A percentile compares a stretch with the other conserved stretches of the same genome.
phyloP scores from a whole-genome alignment of 2,113 vertebrate genomes.

The Rhineura floridana region DNA sequence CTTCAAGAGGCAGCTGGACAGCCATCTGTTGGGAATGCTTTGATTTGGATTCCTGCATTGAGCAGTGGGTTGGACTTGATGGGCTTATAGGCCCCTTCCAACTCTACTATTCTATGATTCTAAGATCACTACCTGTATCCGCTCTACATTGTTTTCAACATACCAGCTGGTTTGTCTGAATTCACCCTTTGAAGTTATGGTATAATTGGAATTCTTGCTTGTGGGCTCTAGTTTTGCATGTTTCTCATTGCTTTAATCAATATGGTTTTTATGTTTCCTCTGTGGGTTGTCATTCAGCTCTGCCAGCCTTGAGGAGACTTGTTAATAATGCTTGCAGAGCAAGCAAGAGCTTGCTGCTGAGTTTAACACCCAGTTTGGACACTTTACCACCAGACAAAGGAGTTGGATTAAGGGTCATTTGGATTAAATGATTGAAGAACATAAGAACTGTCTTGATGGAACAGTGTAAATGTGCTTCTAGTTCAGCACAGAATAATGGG shows the following conservation, averaged over 20 bases:
- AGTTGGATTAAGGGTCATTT: not conserved
- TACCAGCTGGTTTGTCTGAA: not conserved
- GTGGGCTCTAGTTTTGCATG: not conserved
- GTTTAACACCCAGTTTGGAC: not conserved
- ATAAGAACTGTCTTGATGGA: not conserved
- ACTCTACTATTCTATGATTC: too few species aligned
- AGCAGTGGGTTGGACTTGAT: too few species aligned
- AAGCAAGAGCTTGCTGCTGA: not conserved
- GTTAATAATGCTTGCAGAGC: not conserved
- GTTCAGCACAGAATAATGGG: too few species aligned
- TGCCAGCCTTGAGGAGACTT: not conserved
- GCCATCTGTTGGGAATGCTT: too few species aligned
- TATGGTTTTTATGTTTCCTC: not conserved
- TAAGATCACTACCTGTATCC: not conserved
- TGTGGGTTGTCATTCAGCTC: not conserved
- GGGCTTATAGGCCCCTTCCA: too few species aligned
- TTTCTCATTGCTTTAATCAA: not conserved
- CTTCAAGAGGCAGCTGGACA: too few species aligned
- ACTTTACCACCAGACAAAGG: not conserved
- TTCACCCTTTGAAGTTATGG: not conserved
- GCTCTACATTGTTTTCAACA: not conserved
- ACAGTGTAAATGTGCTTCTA: not conserved
- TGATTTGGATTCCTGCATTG: too few species aligned
- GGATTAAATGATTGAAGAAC: too few species aligned
- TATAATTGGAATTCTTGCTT: not conserved